These are phyloP conservation scores for Agrotis ipsilon DNA, from an alignment of 2,888 invertebrate species.

Conservation along the genomic window DNA sequence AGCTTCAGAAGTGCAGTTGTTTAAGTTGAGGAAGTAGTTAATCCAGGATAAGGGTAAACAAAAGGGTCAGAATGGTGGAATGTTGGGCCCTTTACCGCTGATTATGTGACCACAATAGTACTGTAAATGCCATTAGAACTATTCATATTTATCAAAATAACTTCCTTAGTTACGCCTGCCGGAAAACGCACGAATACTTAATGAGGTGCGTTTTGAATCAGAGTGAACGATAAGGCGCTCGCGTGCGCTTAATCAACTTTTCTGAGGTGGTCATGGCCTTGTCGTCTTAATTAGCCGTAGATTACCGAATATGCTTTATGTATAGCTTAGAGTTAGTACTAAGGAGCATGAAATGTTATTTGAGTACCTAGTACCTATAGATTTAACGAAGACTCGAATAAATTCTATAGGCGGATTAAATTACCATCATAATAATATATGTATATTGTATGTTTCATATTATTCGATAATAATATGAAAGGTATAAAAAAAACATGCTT, in stretches of 20 bases:
- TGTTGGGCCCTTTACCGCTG: slow-evolving; percentile 9
- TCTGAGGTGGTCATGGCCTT: slow-evolving; percentile 32
- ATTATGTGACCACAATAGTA: slow-evolving; percentile 21
- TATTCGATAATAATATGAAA: too few species aligned
- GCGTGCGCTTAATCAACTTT: slow-evolving; percentile 70
- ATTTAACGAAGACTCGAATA: neutral
- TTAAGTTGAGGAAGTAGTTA: slow-evolving; percentile 3
- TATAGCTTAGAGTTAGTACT: neutral
- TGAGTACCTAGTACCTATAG: neutral
- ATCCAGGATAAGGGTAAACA: neutral
- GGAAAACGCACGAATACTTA: slow-evolving; percentile 44
- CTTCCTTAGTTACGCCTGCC: slow-evolving; percentile 43
- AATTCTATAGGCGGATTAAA: too few species aligned
- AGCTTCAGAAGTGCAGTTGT: slow-evolving; percentile 2
- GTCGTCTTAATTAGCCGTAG: slow-evolving; percentile 41
- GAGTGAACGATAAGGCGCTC: slow-evolving; percentile 70
- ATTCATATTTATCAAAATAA: slow-evolving; percentile 23
- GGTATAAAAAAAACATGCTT: too few species aligned
- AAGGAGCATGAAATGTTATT: neutral
- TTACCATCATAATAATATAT: too few species aligned
- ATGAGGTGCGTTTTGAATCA: slow-evolving; percentile 62
- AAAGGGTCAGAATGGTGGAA: slow-evolving; percentile 5
- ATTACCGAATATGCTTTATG: neutral
- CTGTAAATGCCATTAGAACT: slow-evolving; percentile 36
- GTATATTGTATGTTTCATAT: too few species aligned